Conservation (phyloP, 2,113 vertebrate genomes). For the Illadopsis cleaveri region DNA sequence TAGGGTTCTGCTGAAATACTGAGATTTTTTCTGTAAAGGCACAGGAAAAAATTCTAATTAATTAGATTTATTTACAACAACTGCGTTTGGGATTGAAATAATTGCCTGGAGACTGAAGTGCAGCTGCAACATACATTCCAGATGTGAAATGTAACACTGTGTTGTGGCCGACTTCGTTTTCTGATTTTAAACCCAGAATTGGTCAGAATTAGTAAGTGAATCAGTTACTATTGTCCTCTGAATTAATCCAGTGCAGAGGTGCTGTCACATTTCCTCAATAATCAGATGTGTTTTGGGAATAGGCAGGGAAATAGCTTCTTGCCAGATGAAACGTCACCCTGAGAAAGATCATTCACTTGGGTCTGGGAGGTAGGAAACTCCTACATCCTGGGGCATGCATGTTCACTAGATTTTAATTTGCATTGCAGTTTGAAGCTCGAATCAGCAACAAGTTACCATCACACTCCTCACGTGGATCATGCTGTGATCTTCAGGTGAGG, state of each 20-base stretch:
- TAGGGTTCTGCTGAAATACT: slow-evolving; percentile 1
- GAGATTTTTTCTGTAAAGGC: not conserved
- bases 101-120: slow-evolving; percentile 21
- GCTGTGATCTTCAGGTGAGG: rapidly evolving
- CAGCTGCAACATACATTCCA: slow-evolving; percentile 37
- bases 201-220: not conserved
- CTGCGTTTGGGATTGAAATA: slow-evolving; percentile 6
- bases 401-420: not conserved
- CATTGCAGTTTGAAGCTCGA: rapidly evolving
- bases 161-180: not conserved
- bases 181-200: not conserved
- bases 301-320: not conserved
- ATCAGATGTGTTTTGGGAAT: not conserved
- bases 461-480: not conserved
- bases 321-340: not conserved
- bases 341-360: not conserved
- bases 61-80: slow-evolving; percentile 44
- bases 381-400: not conserved
- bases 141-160: slow-evolving; percentile 8
- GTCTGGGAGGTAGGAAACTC: not conserved
- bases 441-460: not conserved
- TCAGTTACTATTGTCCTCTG: not conserved
- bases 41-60: slow-evolving; percentile 17
- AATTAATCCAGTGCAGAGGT: not conserved
- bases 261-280: not conserved